Evolutionary conservation across 2,797 vertebrate species (phyloP).

Genomic region (Sebastes cheni): DNA sequence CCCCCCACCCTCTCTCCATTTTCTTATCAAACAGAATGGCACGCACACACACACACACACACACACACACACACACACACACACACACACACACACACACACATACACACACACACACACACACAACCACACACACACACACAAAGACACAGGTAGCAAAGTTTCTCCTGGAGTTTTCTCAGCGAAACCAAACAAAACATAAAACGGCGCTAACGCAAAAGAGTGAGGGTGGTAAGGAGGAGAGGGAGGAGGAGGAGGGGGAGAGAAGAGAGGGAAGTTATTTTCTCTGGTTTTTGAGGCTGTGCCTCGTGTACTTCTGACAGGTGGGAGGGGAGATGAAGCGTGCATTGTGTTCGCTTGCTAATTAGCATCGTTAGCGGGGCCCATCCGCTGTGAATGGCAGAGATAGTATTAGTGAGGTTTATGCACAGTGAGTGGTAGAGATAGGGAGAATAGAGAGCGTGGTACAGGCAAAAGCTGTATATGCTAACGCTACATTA

Average conservation of each 20-base stretch:
- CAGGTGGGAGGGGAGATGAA: constrained; percentile 81
- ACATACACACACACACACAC: too few species aligned
- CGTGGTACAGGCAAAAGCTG: constrained; percentile 45
- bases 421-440: constrained; percentile 68
- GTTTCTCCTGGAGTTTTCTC: constrained; percentile 76
- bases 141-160: constrained; percentile 64
- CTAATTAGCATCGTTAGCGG: constrained; percentile 84
- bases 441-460: constrained; percentile 65
- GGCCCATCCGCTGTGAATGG: constrained; percentile 73
- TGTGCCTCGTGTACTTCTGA: constrained; percentile 69
- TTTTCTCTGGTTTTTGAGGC: constrained; percentile 73
- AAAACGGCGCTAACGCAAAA: constrained; percentile 64
- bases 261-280: constrained; percentile 69
- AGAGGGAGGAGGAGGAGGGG: constrained; percentile 21
- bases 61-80: background rate
- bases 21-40: constrained; percentile 51
- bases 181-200: constrained; percentile 78
- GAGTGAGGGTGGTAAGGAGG: constrained; percentile 53
- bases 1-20: background rate
- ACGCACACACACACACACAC: too few species aligned
- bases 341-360: constrained; percentile 75
- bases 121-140: background rate
- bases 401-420: constrained; percentile 70
- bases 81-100: background rate
- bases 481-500: constrained; percentile 68